Base-by-base conservation (phyloP, 2,113 vertebrate genomes). In the Vicugna pacos region DNA sequence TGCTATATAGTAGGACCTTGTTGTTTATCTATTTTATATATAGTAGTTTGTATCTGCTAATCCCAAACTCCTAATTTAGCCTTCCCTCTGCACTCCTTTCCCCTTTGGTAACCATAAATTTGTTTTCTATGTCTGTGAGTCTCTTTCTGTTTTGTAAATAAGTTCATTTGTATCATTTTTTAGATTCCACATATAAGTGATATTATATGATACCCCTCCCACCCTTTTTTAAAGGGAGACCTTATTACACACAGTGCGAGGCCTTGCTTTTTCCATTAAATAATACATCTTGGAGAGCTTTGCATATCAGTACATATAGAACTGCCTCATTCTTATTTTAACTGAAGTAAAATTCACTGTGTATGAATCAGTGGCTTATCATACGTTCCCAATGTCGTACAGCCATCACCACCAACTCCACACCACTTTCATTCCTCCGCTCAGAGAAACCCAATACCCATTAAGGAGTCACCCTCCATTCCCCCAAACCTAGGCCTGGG, bases 191-290 rank as follows among this genome's bases (percentile, higher is more conserved):
- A 42, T 42, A 42, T 42, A 42, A 42, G 38, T 42, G 5, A 42
- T 42, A 42, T 42, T 5, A 42, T 42, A 42, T 42, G 38, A 42
- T 42, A 6, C 46, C 11, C 5, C 12, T 17, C n/a, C 4, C 4
- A 3, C 35, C 6, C 28, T 70, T 70, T 35, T n/a, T 42, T 42
- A 42, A 26, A 62, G n/a, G 35, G 17, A 8, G 20, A 30, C 3
- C 28, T 6, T 86, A 11, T 48, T 75, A 22, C 35, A 28, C 35
- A 65, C 10, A 84, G 32, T 42, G 85, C 54, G 87, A 2, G 65
- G n/a, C 16, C 50, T 90, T 94, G 73, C 52, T 69, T 73, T 86
- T 89, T 85, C 58, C 62, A 92, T 42, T 75, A 77, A 91, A 3
- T 70, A 46, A 46, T 70, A 4, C 79, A 19, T 89, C 64, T 88